Evolutionary conservation across 2,113 vertebrate genomes (phyloP), one percentile per base, ranked within the genome.

Genomic region (Rhizomys pruinosus): DNA sequence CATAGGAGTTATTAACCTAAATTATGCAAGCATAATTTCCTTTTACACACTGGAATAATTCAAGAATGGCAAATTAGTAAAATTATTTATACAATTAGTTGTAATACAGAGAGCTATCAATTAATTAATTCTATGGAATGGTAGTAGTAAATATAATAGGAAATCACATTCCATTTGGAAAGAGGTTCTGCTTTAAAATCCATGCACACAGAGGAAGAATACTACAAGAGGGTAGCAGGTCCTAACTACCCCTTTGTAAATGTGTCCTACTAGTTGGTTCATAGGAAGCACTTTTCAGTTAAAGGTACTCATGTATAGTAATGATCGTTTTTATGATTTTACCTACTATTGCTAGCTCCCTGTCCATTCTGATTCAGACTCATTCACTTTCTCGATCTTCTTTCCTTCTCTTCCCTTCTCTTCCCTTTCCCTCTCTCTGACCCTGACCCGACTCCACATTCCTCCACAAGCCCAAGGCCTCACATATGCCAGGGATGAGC

Each of bases 11-110:
- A 95, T 68, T 39, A 15, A 47, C n/a, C 6, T 69, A 68, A 71
- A 32, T 86, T 64, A 86, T 57, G 27, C 8, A 90, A 92, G 15
- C 11, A 22, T 71, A 59, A 55, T 39, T 94, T 74, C 74, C 64
- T 84, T 87, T 27, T n/a, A 90, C 20, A 69, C 7, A 87, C 4
- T 66, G 20, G 15, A 92, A 87, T 88, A 90, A 89, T 37, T 90
- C 69, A 44, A 96, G 69, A 44, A 72, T 72, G n/a, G 10, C 66
- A 0, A n/a, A 81, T 88, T 15, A 90, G n/a, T 47, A 74, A 76
- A 89, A 76, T 55, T 76, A 87, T 73, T 89, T 87, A 90, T 44
- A 92, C 16, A 85, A 81, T 52, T 86, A 64, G 92, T 64, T 95
- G 79, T 84, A 77, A 81, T 16, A 66, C 17, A 68, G 22, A 34